Percentiles rank a stretch among this genome's conserved stretches.
phyloP scores from a whole-genome alignment of 1,140 invertebrate species.

The Aphelenchoides fujianensis region DNA sequence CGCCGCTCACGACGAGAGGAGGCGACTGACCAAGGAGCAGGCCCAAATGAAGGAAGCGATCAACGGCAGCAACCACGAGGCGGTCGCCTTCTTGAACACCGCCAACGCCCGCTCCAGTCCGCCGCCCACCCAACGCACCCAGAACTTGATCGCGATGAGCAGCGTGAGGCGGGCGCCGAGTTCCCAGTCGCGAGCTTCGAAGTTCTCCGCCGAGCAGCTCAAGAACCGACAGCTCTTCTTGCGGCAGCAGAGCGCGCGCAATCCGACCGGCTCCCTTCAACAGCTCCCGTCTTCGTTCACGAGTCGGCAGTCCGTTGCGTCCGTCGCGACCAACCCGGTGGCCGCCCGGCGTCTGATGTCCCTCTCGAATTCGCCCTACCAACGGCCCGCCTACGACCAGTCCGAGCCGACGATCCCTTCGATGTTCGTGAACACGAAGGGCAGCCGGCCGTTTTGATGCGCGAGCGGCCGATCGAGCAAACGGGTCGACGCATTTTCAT shows the following conservation, averaged over 20 bases:
- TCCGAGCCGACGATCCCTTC: not conserved
- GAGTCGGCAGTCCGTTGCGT: not conserved
- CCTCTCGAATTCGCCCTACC: not conserved
- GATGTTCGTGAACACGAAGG: not conserved
- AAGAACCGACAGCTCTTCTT: not conserved
- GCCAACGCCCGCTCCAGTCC: not conserved
- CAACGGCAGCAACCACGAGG: not conserved
- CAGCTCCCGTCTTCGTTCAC: constrained; percentile 1
- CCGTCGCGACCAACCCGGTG: not conserved
- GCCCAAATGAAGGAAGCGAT: constrained; percentile 11
- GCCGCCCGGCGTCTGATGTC: not conserved
- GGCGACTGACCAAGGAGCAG: not conserved
- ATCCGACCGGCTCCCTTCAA: constrained; percentile 7
- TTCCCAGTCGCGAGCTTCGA: not conserved
- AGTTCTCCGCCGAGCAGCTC: not conserved
- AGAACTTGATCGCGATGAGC: constrained; percentile 1
- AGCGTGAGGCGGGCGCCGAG: constrained; percentile 1
- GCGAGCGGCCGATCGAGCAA: too few relatives aligned
- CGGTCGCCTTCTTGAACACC: not conserved
- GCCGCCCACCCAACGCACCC: too few relatives aligned
- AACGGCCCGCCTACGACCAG: not conserved
- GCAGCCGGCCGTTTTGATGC: too few relatives aligned
- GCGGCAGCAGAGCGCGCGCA: not conserved
- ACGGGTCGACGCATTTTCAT: too few relatives aligned
- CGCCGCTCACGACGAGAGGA: not conserved